These are phyloP conservation scores for Campylomormyrus numenius DNA, from an alignment of 2,113 vertebrate genomes.

Conservation along the genomic window DNA sequence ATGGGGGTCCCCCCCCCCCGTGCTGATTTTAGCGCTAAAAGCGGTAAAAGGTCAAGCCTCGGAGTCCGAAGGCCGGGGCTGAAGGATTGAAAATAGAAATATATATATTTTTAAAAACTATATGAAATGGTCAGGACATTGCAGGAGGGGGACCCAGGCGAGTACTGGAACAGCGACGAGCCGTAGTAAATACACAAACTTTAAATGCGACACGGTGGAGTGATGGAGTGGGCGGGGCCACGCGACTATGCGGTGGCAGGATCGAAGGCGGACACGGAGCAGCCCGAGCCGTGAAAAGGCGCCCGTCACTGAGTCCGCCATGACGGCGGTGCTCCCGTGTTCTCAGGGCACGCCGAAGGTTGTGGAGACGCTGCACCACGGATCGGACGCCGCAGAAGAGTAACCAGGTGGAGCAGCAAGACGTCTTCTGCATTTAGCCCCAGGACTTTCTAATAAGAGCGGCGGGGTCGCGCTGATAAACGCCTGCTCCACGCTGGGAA, in stretches of 20 bases:
- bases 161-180: neutral
- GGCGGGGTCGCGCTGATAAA: neutral
- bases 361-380: neutral
- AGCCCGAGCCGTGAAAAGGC: neutral
- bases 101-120: neutral
- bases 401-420: neutral
- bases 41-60: neutral
- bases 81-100: neutral
- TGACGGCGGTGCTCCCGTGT: neutral
- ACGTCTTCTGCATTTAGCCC: neutral
- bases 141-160: neutral
- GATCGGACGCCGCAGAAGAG: neutral
- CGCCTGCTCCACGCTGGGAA: neutral
- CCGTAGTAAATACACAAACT: neutral
- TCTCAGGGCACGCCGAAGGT: neutral
- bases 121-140: neutral
- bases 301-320: neutral
- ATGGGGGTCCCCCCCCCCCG: neutral
- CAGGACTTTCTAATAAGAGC: neutral
- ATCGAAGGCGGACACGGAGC: neutral
- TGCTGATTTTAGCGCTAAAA: neutral
- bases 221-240: neutral
- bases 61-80: neutral
- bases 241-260: neutral
- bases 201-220: neutral